Conservation (phyloP, 2,113 vertebrate species). For the Macrotis lagotis region DNA sequence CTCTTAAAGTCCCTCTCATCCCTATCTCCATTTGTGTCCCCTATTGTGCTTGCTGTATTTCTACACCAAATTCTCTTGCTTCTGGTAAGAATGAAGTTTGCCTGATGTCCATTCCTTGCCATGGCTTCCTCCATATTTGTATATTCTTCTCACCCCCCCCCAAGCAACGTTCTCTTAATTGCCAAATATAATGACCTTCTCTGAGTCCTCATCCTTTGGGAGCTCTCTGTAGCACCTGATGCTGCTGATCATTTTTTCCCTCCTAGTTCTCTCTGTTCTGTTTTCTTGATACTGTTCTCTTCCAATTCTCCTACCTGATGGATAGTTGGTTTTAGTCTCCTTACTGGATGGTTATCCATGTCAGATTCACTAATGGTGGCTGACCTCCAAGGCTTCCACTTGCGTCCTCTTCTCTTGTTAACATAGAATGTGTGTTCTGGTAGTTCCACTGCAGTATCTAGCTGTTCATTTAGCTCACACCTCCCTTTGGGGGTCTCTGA, state of each 20-base stretch:
- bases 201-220: not conserved
- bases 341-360: not conserved
- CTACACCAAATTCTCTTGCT: not conserved
- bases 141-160: not conserved
- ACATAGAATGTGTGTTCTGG: too few relatives aligned
- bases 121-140: not conserved
- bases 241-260: not conserved
- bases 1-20: not conserved
- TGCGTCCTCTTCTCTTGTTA: not conserved
- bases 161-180: not conserved
- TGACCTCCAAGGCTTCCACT: not conserved
- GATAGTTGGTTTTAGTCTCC: not conserved
- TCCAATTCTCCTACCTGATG: not conserved
- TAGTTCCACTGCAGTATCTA: not conserved
- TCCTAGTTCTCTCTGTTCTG: not conserved
- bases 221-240: not conserved
- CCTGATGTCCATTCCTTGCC: not conserved
- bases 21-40: not conserved
- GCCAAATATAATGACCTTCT: not conserved
- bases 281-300: not conserved
- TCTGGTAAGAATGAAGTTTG: not conserved
- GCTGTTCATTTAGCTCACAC: not conserved
- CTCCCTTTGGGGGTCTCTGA: not conserved
- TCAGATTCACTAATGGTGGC: not conserved
- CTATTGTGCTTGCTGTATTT: not conserved